Percentiles rank a stretch among this genome's conserved stretches.
These are phyloP conservation scores for Enteromius fasciolatus DNA, from an alignment of 2,797 vertebrate species.

Conservation along the genomic window DNA sequence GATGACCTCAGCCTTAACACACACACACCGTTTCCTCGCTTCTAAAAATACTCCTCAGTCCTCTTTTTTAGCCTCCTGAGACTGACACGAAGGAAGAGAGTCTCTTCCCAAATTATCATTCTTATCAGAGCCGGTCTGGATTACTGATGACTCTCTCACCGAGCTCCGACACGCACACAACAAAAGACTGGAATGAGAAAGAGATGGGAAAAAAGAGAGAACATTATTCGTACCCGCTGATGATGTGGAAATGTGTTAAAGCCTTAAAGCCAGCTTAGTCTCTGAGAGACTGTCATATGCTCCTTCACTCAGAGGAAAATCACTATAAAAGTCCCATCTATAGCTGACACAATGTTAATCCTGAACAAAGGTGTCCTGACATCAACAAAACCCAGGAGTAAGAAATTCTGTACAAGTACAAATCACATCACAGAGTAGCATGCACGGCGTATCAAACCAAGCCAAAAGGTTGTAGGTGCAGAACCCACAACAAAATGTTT, in stretches of 20 bases:
- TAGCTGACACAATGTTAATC: constrained; percentile 34
- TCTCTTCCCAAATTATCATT: constrained; percentile 45
- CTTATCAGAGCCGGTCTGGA: constrained; percentile 45
- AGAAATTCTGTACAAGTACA: constrained; percentile 6
- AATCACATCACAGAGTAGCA: neutral
- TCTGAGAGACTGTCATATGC: constrained; percentile 26
- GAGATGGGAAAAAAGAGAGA: constrained; percentile 28
- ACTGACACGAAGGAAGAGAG: constrained; percentile 19
- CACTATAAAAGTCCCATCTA: constrained; percentile 16
- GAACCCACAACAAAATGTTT: neutral
- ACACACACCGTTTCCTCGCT: constrained; percentile 56
- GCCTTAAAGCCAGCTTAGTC: constrained; percentile 27
- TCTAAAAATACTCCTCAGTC: constrained; percentile 52
- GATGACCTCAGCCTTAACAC: constrained; percentile 5
- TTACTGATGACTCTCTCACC: constrained; percentile 39
- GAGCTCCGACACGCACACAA: constrained; percentile 29
- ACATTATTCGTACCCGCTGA: constrained; percentile 27
- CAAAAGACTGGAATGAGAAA: constrained; percentile 46
- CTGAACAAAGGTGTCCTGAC: constrained; percentile 15
- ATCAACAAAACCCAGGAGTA: neutral
- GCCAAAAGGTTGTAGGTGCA: neutral
- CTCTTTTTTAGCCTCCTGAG: constrained; percentile 9
- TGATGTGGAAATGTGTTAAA: constrained; percentile 46
- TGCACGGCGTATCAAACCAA: neutral
- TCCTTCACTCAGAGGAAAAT: constrained; percentile 27